Base-by-base conservation (phyloP, 1,140 invertebrate genomes). In the Tetramorium alpestre region DNA sequence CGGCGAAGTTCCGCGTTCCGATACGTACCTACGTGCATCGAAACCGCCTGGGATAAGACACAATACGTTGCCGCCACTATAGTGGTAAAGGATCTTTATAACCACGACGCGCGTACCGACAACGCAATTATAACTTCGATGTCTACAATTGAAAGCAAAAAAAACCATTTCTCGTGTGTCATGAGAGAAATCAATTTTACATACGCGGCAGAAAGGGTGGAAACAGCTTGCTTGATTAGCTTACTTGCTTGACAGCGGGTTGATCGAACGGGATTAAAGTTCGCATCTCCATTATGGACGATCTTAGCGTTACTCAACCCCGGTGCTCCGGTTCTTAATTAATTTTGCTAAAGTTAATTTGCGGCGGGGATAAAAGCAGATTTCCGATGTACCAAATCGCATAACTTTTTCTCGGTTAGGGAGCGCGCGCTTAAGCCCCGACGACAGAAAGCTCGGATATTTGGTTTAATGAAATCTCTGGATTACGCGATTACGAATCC, bases 311-410 rank as follows among this genome's bases (percentile, higher is more conserved):
- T 77, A 81, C 86, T 67, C 62, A 60, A 49, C 77, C 80, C 77
- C 82, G 85, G 64, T 58, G 76, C 85, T 91, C 89, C 75, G 75
- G 67, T 89, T 93, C 92, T 91, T 92, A 93, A 94, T 95, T 94
- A 94, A 95, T 95, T 95, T 93, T 90, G 92, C 91, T 90, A 90
- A 94, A 93, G 84, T 86, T 92, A 94, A 94, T 95, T 95, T 94
- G 91, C 88, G 91, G 70, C 65, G 87, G 89, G 92, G 91, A 91
- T 93, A 90, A 92, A 65, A 80, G 81, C 56, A 82, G 85, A 90
- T 89, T 90, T 87, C 89, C 72, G 72, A 89, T 86, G 90, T 93
- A 90, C 90, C 89, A 67, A 44, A 84, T 73, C 78, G 73, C 16
- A 91, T 93, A 95, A 94, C 89, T 92, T 90, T 92, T 90, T 91